These are phyloP conservation scores for Nyctereutes procyonoides DNA, from an alignment of 2,113 vertebrate species.

Conservation along the genomic window DNA sequence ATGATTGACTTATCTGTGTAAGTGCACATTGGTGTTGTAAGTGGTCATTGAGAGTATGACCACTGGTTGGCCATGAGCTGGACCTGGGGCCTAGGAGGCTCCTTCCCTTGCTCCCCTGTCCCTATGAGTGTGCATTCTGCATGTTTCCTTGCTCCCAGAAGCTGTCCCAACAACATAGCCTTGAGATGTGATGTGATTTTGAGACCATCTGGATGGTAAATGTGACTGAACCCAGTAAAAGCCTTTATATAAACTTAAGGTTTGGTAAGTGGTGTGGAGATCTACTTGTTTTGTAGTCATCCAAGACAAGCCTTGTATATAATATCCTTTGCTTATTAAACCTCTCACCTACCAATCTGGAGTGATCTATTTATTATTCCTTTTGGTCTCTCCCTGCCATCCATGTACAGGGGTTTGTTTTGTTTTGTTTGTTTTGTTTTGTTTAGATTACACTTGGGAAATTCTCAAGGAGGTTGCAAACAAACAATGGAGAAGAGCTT, in stretches of 20 bases:
- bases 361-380: background rate
- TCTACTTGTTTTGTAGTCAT: background rate
- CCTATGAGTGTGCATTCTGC: background rate
- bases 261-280: background rate
- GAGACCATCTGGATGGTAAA: background rate
- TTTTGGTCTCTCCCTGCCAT: background rate
- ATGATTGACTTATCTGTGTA: constrained; percentile 71
- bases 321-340: background rate
- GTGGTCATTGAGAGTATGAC: background rate
- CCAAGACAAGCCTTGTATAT: background rate
- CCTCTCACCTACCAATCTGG: background rate
- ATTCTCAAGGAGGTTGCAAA: background rate
- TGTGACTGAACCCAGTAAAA: background rate
- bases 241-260: background rate
- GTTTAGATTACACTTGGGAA: background rate
- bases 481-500: constrained; percentile 8
- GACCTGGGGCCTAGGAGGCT: background rate
- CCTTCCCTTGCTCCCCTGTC: background rate
- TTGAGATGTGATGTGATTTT: background rate
- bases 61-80: background rate
- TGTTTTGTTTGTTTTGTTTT: background rate
- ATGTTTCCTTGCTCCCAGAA: background rate
- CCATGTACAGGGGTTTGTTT: background rate
- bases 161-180: background rate
- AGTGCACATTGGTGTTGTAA: background rate